Evolutionary conservation across 2,113 vertebrate genomes (phyloP).

Genomic region (Aleadryas rufinucha): DNA sequence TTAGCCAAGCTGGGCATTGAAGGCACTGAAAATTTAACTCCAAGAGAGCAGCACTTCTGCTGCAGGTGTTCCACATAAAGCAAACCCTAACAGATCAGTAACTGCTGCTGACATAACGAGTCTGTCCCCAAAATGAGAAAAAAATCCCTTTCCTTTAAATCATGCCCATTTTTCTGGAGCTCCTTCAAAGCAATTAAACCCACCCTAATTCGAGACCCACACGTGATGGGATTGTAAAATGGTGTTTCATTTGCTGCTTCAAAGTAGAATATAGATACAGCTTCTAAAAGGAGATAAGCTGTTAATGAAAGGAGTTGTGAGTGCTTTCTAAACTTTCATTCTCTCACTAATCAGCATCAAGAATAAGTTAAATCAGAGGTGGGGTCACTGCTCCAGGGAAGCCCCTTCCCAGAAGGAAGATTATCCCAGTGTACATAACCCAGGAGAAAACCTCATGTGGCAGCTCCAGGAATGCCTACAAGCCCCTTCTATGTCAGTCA

Average conservation of each 20-base stretch:
- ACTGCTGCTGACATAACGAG: neutral
- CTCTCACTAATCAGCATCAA: neutral
- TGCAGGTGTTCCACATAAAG: neutral
- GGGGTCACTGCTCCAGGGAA: neutral
- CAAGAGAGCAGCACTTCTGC: neutral
- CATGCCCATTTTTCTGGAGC: neutral
- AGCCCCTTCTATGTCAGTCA: neutral
- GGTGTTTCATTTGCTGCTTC: neutral
- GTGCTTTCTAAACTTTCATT: neutral
- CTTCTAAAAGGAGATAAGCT: neutral
- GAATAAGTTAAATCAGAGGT: neutral
- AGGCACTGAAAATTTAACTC: neutral
- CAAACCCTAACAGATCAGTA: neutral
- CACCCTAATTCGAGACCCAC: neutral
- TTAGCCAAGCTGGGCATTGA: neutral
- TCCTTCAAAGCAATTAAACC: neutral
- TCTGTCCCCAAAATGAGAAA: neutral
- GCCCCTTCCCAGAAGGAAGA: neutral
- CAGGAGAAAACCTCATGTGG: neutral
- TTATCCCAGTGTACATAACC: accelerated
- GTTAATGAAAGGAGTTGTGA: neutral
- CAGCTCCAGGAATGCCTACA: neutral
- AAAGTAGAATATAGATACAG: neutral
- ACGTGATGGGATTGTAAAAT: neutral
- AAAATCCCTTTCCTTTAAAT: neutral